phyloP scores from a whole-genome alignment of 2,113 vertebrate genomes.

The Prunella himalayana region DNA sequence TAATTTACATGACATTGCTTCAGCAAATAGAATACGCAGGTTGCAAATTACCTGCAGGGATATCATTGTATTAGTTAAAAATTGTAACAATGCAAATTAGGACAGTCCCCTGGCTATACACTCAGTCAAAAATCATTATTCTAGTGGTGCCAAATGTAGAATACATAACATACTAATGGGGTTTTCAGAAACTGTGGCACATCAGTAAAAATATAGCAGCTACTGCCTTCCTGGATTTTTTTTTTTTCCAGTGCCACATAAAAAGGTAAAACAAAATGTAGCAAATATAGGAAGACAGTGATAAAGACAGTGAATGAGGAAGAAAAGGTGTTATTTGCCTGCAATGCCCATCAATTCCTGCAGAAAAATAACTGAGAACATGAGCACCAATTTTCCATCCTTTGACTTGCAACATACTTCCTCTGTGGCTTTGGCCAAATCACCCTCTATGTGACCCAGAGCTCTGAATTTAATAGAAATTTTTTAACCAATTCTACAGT shows the following conservation, averaged over 20 bases:
- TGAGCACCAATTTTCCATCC: neutral
- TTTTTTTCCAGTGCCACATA: neutral
- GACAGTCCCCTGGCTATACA: neutral
- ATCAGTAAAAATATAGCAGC: neutral
- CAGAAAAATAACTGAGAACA: neutral
- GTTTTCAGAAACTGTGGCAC: neutral
- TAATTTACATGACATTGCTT: conserved; percentile 15
- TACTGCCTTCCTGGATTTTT: neutral
- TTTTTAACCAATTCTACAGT: neutral
- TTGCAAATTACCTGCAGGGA: conserved; percentile 15
- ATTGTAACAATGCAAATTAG: conserved; percentile 56
- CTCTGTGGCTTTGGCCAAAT: neutral
- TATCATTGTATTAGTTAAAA: conserved; percentile 38
- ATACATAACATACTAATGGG: neutral
- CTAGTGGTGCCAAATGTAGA: neutral
- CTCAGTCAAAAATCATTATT: conserved; percentile 37
- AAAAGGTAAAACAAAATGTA: neutral
- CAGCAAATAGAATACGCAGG: neutral
- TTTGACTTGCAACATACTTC: neutral
- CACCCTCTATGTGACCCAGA: neutral
- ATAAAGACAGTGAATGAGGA: neutral
- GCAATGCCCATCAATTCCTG: neutral
- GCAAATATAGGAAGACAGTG: neutral
- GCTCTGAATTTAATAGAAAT: neutral
- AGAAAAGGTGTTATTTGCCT: neutral